Percentiles rank a stretch among this genome's conserved stretches.
These are phyloP conservation scores for Physella acuta DNA, from an alignment of 1,140 invertebrate species.

Conservation along the genomic window DNA sequence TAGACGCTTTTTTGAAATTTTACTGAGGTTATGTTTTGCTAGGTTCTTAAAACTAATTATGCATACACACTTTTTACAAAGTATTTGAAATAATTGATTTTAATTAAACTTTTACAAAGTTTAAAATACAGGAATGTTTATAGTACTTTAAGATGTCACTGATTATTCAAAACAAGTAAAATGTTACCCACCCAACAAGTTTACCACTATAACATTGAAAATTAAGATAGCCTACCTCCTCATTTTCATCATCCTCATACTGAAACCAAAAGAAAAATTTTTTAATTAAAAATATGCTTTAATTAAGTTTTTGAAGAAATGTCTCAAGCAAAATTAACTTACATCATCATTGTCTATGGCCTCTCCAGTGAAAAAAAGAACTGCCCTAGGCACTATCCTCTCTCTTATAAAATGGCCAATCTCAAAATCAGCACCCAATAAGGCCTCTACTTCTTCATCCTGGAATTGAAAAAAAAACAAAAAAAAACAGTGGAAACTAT, in stretches of 20 bases:
- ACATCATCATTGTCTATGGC: slow-evolving; percentile 56
- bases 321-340: neutral
- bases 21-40: too few relatives aligned
- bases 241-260: slow-evolving; percentile 27
- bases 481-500: too few relatives aligned
- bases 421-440: slow-evolving; percentile 91
- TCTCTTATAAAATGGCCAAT: slow-evolving; percentile 97
- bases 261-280: slow-evolving; percentile 3
- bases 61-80: too few relatives aligned
- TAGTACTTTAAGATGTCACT: too few relatives aligned
- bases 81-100: too few relatives aligned
- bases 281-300: neutral
- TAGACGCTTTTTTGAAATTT: too few relatives aligned
- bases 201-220: too few relatives aligned
- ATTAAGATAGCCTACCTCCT: slow-evolving; percentile 25
- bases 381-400: slow-evolving; percentile 86
- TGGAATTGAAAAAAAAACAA: slow-evolving; percentile 30
- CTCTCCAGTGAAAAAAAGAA: slow-evolving; percentile 87
- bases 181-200: too few relatives aligned
- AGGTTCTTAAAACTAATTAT: too few relatives aligned
- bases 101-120: too few relatives aligned
- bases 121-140: too few relatives aligned
- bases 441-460: slow-evolving; percentile 73
- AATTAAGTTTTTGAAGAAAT: neutral
- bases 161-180: too few relatives aligned